These are phyloP conservation scores for Vireo griseus DNA, from an alignment of 2,797 vertebrate species.

Conservation along the genomic window DNA sequence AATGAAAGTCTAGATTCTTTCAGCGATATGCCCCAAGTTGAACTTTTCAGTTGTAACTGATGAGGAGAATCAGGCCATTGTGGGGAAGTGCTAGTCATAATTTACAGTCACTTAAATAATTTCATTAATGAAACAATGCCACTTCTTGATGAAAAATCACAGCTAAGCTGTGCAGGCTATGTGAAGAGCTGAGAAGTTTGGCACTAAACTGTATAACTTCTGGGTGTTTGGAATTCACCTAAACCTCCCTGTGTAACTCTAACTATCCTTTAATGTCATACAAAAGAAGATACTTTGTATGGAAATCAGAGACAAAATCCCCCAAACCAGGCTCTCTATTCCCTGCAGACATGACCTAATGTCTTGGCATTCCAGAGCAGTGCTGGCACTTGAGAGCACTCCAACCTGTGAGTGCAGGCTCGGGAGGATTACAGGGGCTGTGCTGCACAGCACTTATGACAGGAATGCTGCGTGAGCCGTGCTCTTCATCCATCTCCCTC, in stretches of 20 bases:
- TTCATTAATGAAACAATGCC: not conserved
- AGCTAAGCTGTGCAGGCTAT: not conserved
- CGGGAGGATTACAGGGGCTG: not conserved
- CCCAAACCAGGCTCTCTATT: not conserved
- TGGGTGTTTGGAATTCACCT: not conserved
- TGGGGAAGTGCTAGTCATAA: not conserved
- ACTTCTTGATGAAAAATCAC: not conserved
- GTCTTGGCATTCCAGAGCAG: not conserved
- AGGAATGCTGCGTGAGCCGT: not conserved
- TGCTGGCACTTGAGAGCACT: not conserved
- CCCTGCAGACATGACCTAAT: not conserved
- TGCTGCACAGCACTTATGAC: not conserved
- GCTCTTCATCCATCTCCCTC: not conserved
- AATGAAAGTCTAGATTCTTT: not conserved
- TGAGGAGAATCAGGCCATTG: not conserved
- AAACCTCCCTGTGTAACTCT: not conserved
- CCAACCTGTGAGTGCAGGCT: not conserved
- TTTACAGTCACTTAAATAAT: not conserved
- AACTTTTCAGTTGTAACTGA: not conserved
- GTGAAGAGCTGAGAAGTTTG: not conserved
- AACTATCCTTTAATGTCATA: not conserved
- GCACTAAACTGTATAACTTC: not conserved
- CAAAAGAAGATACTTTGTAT: not conserved
- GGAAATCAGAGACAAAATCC: not conserved
- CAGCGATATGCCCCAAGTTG: not conserved